phyloP scores from a whole-genome alignment of 2,888 invertebrate species.

The Tenthredo amoena region DNA sequence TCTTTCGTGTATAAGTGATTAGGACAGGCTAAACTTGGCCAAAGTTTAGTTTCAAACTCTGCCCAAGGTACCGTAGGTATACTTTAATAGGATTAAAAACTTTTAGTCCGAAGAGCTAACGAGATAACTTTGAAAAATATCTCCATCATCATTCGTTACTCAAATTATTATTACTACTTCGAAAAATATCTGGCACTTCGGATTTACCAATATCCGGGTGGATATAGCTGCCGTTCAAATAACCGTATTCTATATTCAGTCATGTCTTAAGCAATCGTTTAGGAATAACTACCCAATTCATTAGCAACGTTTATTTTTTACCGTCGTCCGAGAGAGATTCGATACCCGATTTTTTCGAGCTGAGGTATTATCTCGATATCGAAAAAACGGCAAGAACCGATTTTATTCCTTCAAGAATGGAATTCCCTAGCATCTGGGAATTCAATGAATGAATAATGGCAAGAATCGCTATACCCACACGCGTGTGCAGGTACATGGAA shows the following conservation, averaged over 20 bases:
- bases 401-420: too few relatives aligned
- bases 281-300: not conserved
- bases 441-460: not conserved
- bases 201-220: not conserved
- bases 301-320: too few relatives aligned
- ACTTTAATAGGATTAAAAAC: slow-evolving; percentile 9
- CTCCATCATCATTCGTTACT: not conserved
- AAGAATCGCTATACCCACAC: not conserved
- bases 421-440: too few relatives aligned
- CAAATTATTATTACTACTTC: not conserved
- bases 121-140: slow-evolving; percentile 6
- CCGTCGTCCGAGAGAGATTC: too few relatives aligned
- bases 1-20: slow-evolving; percentile 2
- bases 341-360: too few relatives aligned
- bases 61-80: not conserved
- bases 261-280: not conserved
- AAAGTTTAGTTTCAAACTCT: not conserved
- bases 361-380: too few relatives aligned
- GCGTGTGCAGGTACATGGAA: not conserved
- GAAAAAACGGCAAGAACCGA: too few relatives aligned
- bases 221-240: not conserved
- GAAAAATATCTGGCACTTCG: not conserved
- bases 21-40: not conserved
- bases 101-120: not conserved
- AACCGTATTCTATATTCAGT: not conserved